Evolutionary conservation across 2,888 invertebrate species (phyloP), one percentile per base, ranked within the genome.

Genomic region (Synergus umbraculus): DNA sequence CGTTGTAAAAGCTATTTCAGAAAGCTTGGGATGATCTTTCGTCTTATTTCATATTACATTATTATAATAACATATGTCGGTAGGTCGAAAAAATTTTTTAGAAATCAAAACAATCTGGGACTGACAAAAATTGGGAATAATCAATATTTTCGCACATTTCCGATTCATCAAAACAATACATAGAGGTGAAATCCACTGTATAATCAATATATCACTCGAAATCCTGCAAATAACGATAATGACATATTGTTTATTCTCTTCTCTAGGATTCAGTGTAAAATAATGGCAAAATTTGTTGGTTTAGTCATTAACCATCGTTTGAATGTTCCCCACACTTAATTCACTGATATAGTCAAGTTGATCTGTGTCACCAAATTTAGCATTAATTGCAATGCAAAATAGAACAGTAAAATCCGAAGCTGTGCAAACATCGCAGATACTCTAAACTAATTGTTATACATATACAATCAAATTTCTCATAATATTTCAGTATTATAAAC

Each of bases 291-390:
- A 54, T 73, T 73, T 73, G 54, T 73, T 73, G 54, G 49, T 12
- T 73, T 37, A 73, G n/a, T 73, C 73, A 73, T 73, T 73, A 73
- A 37, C 37, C 54, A 73, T 73, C 37, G 73, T 29, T 73, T 73
- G 37, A 73, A 54, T 73, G 41, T 41, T 49, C 18, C 54, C 54
- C 73, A 73, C 37, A 54, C 37, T 54, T 49, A 73, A 49, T 73
- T 46, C 2, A 15, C 15, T 54, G 29, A 73, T 73, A 37, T 49
- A n/a, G 10, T 8, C 73, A n/a, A 54, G 49, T 54, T n/a, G 49
- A 49, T 37, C 73, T 12, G 37, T 13, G 15, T 54, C 54, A 44
- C 46, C 37, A 73, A 73, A 73, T 46, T 54, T 12, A 18, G 60
- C 22, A 60, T 60, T 60, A 60, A 60, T 22, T 60, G 18, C 22